Conservation (phyloP, 2,113 vertebrate species). For the Pyrgilauda ruficollis region DNA sequence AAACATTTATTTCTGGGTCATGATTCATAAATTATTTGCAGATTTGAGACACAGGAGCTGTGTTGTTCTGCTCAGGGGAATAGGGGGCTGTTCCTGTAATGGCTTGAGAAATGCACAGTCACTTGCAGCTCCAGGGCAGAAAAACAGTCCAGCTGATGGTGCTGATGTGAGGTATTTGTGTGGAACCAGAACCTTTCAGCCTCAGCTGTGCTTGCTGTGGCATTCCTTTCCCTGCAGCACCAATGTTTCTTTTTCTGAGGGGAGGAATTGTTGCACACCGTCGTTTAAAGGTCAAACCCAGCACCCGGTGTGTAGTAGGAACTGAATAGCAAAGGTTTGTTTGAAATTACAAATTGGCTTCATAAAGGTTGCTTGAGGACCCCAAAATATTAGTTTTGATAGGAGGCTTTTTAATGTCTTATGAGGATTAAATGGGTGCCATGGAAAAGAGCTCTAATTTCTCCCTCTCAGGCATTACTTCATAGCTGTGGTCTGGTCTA, state of each 20-base stretch:
- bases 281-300: rapidly evolving
- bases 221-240: neutral
- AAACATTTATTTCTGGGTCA: neutral
- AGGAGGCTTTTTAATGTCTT: rapidly evolving
- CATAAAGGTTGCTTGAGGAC: neutral
- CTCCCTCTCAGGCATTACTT: neutral
- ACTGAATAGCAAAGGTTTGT: neutral
- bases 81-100: neutral
- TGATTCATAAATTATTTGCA: neutral
- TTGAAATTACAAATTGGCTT: neutral
- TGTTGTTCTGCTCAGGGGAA: neutral
- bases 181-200: too few species aligned
- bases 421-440: neutral
- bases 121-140: neutral
- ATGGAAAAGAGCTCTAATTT: neutral
- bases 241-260: neutral
- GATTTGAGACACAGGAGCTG: neutral
- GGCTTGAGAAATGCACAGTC: neutral
- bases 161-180: neutral
- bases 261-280: neutral
- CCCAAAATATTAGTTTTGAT: neutral
- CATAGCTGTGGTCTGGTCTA: neutral
- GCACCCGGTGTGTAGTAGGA: rapidly evolving
- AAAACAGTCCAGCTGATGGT: neutral
- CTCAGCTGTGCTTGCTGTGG: neutral